Evolutionary conservation across 2,888 invertebrate species (phyloP).

Genomic region (Agrochola litura): DNA sequence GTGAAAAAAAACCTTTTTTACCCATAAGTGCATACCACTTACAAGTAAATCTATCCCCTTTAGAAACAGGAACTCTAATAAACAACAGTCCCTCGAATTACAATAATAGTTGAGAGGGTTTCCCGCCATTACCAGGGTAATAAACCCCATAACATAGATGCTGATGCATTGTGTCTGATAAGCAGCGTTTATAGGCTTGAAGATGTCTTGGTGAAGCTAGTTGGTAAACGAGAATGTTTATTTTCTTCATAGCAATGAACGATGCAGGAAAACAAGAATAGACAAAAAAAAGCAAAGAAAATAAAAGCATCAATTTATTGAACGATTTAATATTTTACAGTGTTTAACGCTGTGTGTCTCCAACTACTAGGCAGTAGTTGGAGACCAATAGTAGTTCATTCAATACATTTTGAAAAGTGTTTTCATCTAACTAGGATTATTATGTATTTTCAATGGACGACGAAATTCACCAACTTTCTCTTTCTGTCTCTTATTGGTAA

Average conservation of each 20-base stretch:
- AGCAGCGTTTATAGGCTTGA: background rate
- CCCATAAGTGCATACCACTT: background rate
- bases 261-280: background rate
- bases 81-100: conserved; percentile 46
- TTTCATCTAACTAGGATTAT: too few species aligned
- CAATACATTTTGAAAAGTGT: background rate
- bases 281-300: background rate
- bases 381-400: background rate
- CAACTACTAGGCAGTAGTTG: background rate
- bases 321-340: background rate
- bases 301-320: background rate
- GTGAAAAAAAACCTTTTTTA: too few species aligned
- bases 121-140: conserved; percentile 27
- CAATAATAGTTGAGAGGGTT: conserved; percentile 49
- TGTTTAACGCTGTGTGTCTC: too few species aligned
- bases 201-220: background rate
- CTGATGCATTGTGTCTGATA: conserved; percentile 28
- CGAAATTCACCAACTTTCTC: too few species aligned
- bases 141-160: conserved; percentile 44
- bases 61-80: conserved; percentile 27
- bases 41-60: background rate
- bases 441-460: too few species aligned
- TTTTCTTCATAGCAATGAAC: background rate
- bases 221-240: background rate
- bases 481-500: too few species aligned